phyloP scores from a whole-genome alignment of 2,888 invertebrate genomes.

The Stenoptilia bipunctidactyla region DNA sequence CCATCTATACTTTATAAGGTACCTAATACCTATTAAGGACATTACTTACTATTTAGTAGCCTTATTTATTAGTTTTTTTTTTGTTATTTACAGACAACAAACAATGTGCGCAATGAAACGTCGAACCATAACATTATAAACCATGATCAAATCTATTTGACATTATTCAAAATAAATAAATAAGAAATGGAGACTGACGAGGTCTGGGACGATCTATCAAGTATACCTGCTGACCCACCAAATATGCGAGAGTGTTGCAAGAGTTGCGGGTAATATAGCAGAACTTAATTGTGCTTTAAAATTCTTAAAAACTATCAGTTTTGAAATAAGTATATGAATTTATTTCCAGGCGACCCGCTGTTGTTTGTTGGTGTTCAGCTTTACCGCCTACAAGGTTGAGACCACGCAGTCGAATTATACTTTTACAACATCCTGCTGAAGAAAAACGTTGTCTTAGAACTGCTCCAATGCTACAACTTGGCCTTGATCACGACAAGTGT shows the following conservation, averaged over 20 bases:
- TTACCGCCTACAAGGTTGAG: slow-evolving; percentile 78
- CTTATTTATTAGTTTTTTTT: too few species aligned
- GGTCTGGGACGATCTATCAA: slow-evolving; percentile 79
- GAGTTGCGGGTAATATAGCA: slow-evolving; percentile 77
- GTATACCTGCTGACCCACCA: slow-evolving; percentile 83
- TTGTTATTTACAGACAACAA: too few species aligned
- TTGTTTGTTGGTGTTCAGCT: slow-evolving; percentile 92
- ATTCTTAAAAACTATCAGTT: neutral
- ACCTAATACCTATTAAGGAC: too few species aligned
- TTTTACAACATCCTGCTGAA: slow-evolving; percentile 95
- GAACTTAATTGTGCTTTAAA: neutral
- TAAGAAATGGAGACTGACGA: slow-evolving; percentile 45
- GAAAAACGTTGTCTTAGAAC: slow-evolving; percentile 90
- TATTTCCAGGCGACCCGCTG: slow-evolving; percentile 78
- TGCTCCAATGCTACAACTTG: slow-evolving; percentile 88
- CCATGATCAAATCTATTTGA: too few species aligned
- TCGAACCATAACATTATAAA: too few species aligned
- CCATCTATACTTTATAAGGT: too few species aligned
- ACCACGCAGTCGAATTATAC: slow-evolving; percentile 79
- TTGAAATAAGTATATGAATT: neutral
- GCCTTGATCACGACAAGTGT: slow-evolving; percentile 81
- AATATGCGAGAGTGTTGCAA: slow-evolving; percentile 77
- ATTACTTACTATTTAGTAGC: too few species aligned
- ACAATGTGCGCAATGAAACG: too few species aligned
- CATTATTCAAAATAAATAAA: too few species aligned